Evolutionary conservation across 2,113 vertebrate species (phyloP), one percentile per base, ranked within the genome.

Genomic region (Onychostoma macrolepis): DNA sequence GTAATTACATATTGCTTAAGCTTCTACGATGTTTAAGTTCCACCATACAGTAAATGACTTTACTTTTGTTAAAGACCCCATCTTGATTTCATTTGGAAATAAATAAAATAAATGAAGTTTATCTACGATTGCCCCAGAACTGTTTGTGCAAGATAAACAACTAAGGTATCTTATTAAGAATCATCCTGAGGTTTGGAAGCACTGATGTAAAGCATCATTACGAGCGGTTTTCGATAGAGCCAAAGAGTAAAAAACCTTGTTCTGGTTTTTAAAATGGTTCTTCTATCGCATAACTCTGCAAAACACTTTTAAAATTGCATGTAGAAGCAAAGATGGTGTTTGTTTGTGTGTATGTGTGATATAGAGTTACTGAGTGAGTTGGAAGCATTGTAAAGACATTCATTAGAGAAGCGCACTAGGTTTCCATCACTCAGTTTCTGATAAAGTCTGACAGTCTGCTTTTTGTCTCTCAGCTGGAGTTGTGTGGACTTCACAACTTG

Each of bases 371-470:
- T 53, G 76, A 33, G 45, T 12, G 19, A 58, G 24, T 28, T 76
- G 53, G 53, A 65, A 43, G n/a, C 80, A 65, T 85, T 36, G n/a
- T 78, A 21, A 50, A 76, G 33, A 53, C 65, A 53, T 83, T 85
- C 33, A 82, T 77, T 82, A 82, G 45, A 88, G 50, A 50, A 19
- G 53, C 36, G 8, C 50, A 12, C 77, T 81, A 76, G 69, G 67
- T 88, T 50, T 82, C 45, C 43, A n/a, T 75, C 12, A 75, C 24
- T 45, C 48, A 11, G 75, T 36, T 48, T 87, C 58, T 83, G 80
- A 83, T 78, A 63, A 87, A 87, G 45, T 87, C 0, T 0, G 5
- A 56, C 21, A 43, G 36, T n/a, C 21, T 56, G 10, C 3, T 48
- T 33, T 56, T 77, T 75, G 13, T 24, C 5, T 81, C 38, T 74